A percentile compares a stretch with the other conserved stretches of the same genome.
Evolutionary conservation across 2,888 invertebrate species (phyloP).

Genomic region (Ichneumoninae sp.): DNA sequence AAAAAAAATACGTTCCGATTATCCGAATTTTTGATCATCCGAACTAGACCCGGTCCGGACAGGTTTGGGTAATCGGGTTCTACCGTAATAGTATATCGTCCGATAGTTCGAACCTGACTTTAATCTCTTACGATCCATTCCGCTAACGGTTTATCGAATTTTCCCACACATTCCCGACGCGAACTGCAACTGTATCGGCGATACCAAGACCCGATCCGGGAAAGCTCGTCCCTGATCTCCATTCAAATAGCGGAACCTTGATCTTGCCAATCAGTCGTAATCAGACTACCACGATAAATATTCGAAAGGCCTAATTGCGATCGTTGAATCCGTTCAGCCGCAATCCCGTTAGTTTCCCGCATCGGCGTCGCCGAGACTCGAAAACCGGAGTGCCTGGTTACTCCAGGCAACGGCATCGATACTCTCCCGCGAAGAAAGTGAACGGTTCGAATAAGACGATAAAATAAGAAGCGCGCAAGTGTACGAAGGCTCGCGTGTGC

Average conservation of each 20-base stretch:
- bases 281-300: constrained; percentile 5
- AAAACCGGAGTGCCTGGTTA: constrained; percentile 42
- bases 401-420: constrained; percentile 21
- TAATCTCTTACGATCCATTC: background rate
- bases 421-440: constrained; percentile 55
- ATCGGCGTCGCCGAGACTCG: background rate
- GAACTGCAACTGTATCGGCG: background rate
- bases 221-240: constrained; percentile 30
- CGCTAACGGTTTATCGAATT: background rate
- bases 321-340: background rate
- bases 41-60: too few relatives aligned
- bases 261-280: constrained; percentile 10
- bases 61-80: too few relatives aligned
- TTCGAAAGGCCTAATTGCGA: constrained; percentile 13
- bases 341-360: constrained; percentile 4
- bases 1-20: too few relatives aligned
- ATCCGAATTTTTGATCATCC: too few relatives aligned
- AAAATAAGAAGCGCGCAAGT: constrained; percentile 4
- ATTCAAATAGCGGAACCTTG: background rate
- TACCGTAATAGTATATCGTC: too few relatives aligned
- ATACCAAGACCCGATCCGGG: background rate
- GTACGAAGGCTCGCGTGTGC: background rate
- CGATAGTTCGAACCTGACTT: background rate
- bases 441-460: constrained; percentile 38
- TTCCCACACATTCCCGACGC: constrained; percentile 30